phyloP scores from a whole-genome alignment of 1,140 invertebrate species.

The Drosophila oshimai region DNA sequence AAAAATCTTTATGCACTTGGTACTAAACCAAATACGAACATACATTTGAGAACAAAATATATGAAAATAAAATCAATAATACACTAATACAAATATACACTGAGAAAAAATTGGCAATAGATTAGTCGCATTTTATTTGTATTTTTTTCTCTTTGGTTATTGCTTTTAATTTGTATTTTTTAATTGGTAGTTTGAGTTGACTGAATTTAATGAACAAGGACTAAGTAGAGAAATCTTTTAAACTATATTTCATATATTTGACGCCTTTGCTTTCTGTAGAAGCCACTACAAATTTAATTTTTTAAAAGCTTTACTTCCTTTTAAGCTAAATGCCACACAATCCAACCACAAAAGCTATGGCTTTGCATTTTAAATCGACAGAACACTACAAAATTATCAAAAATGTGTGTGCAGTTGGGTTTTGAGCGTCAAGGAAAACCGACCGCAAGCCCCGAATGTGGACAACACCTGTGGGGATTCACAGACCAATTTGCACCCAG shows the following conservation, averaged over 20 bases:
- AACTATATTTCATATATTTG: too few species aligned
- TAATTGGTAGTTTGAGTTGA: neutral
- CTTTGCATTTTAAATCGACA: neutral
- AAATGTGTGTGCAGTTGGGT: conserved; percentile 3
- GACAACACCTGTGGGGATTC: conserved; percentile 35
- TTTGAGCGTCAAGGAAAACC: neutral
- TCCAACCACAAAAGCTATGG: neutral
- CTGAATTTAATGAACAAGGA: neutral
- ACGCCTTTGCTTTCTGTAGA: too few species aligned
- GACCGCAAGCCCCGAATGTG: neutral
- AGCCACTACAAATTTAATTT: neutral
- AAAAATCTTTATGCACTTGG: conserved; percentile 54
- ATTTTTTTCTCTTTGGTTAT: conserved; percentile 13
- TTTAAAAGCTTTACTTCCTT: neutral
- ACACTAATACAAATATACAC: conserved; percentile 80
- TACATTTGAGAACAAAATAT: conserved; percentile 16
- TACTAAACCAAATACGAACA: conserved; percentile 59
- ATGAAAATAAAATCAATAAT: conserved; percentile 35
- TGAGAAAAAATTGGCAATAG: conserved; percentile 83
- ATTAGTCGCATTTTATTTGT: conserved; percentile 65
- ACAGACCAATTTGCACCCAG: conserved; percentile 49
- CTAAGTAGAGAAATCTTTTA: too few species aligned
- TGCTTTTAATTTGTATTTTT: conserved; percentile 5
- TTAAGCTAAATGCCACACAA: neutral
- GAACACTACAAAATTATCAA: neutral